Conservation (phyloP, 2,113 vertebrate genomes). For the Sinocyclocheilus grahami region DNA sequence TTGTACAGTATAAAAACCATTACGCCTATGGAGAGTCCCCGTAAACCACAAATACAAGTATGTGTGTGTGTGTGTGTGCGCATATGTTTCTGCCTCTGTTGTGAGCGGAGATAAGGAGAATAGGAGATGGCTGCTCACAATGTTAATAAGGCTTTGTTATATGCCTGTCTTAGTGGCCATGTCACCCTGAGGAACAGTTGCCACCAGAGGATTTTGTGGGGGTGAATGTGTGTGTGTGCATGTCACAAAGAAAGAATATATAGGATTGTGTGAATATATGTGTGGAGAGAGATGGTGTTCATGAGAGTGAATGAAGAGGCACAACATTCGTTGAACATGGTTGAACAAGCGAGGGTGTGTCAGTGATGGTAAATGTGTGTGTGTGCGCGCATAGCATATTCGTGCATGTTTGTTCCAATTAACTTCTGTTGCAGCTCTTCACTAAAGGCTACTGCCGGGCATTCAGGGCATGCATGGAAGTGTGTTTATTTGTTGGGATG, state of each 20-base stretch:
- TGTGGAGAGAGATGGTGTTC: neutral
- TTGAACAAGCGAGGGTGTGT: conserved; percentile 47
- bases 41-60: no score
- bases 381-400: neutral
- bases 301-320: no score
- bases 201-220: conserved; percentile 51
- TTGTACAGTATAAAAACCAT: no score
- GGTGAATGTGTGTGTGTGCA: conserved; percentile 21
- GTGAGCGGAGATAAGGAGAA: conserved; percentile 26
- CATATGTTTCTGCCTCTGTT: neutral
- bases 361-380: conserved; percentile 18
- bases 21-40: no score
- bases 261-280: conserved; percentile 24
- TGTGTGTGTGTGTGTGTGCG: neutral
- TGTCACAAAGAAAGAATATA: conserved; percentile 39
- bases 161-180: neutral
- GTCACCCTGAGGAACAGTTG: conserved; percentile 61
- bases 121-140: conserved; percentile 55
- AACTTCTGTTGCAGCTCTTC: conserved; percentile 41
- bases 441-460: neutral
- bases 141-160: conserved; percentile 60
- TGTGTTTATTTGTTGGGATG: no score
- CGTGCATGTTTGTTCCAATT: conserved; percentile 46
- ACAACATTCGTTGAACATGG: conserved; percentile 27
- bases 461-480: neutral